Conservation (phyloP, 2,113 vertebrate genomes). For the Salvelinus alpinus region DNA sequence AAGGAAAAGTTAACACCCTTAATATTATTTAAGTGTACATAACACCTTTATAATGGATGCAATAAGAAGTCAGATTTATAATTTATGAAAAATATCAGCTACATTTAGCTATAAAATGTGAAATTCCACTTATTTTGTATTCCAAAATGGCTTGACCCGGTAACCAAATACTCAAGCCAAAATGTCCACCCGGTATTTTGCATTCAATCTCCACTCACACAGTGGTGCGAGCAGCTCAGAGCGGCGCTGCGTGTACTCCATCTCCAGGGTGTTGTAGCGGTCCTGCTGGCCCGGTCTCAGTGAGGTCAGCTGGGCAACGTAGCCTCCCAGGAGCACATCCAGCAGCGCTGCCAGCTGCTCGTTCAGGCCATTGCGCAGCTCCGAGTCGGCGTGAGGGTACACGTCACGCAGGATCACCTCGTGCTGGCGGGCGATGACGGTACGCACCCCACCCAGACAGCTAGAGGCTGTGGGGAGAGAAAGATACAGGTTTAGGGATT, state of each 20-base stretch:
- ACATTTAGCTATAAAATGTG: no score
- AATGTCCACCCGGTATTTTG: neutral
- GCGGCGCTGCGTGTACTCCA: slow-evolving; percentile 89
- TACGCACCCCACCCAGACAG: slow-evolving; percentile 71
- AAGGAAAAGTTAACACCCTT: neutral
- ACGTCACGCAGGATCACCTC: slow-evolving; percentile 82
- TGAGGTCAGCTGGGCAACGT: slow-evolving; percentile 87
- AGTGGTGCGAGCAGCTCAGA: slow-evolving; percentile 85
- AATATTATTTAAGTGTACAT: neutral
- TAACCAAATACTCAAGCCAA: neutral
- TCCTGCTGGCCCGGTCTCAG: slow-evolving; percentile 82
- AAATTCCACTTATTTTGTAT: no score
- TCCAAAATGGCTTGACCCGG: neutral
- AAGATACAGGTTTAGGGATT: no score
- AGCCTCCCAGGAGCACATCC: slow-evolving; percentile 85
- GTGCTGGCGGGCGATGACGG: slow-evolving; percentile 80
- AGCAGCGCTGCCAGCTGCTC: slow-evolving; percentile 91
- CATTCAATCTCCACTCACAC: slow-evolving; percentile 73
- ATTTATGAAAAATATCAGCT: no score
- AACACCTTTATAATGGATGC: neutral
- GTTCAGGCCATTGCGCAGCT: slow-evolving; percentile 78
- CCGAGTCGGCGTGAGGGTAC: slow-evolving; percentile 87
- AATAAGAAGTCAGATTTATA: no score
- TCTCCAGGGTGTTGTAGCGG: slow-evolving; percentile 83
- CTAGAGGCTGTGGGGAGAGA: slow-evolving; percentile 75